A percentile compares a stretch with the other conserved stretches of the same genome.
Conservation (phyloP, 2,888 invertebrate genomes). For the Chrysomela aeneicollis region DNA sequence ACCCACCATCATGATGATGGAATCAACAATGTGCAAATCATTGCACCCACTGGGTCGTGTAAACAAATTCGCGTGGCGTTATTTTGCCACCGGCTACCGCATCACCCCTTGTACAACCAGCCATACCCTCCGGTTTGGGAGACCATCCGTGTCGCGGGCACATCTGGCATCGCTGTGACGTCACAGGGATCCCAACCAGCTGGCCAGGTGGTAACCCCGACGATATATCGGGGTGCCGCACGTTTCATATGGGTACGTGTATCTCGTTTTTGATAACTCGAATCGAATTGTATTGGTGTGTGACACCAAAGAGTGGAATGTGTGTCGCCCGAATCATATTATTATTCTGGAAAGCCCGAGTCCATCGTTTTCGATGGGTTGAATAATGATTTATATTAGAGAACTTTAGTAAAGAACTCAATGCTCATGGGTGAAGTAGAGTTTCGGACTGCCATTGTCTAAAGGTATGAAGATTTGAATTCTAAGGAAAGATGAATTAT, state of each 20-base stretch:
- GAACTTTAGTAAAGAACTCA: too few species aligned
- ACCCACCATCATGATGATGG: too few species aligned
- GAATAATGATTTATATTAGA: not conserved
- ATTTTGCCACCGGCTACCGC: constrained; percentile 21
- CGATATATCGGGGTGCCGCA: not conserved
- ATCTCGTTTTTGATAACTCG: constrained; percentile 1
- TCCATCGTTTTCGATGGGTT: constrained; percentile 20
- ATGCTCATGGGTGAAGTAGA: too few species aligned
- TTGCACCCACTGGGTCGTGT: constrained; percentile 33
- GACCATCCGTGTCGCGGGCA: constrained; percentile 41
- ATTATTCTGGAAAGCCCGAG: constrained; percentile 17
- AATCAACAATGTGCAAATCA: constrained; percentile 7
- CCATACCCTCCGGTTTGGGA: constrained; percentile 27
- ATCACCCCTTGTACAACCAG: constrained; percentile 15
- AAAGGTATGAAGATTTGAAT: too few species aligned
- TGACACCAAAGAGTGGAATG: constrained; percentile 30
- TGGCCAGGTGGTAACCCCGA: constrained; percentile 41
- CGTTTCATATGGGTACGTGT: not conserved
- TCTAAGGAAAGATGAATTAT: too few species aligned
- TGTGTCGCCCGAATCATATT: constrained; percentile 21
- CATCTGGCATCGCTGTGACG: constrained; percentile 42
- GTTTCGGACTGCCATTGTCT: too few species aligned
- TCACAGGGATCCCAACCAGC: constrained; percentile 37
- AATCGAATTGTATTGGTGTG: not conserved
- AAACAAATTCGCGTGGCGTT: constrained; percentile 46